Percentiles rank a stretch among this genome's conserved stretches.
Evolutionary conservation across 2,797 vertebrate genomes (phyloP).

Genomic region (Bradypodion pumilum): DNA sequence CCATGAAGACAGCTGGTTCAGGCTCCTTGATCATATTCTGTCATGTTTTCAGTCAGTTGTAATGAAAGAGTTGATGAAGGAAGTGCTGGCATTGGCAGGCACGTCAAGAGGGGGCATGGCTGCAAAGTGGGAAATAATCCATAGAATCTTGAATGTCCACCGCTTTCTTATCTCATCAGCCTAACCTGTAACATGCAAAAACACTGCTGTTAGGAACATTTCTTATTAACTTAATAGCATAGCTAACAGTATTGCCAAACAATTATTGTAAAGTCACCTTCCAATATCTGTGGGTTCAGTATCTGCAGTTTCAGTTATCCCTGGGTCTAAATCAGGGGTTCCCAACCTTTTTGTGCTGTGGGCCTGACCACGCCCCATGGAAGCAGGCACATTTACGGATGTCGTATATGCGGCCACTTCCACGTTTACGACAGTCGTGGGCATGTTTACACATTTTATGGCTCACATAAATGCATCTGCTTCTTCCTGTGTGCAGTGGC

Average conservation of each 20-base stretch:
- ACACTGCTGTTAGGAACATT: background rate
- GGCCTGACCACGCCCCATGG: too few relatives aligned
- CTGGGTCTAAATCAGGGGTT: too few relatives aligned
- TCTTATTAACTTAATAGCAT: background rate
- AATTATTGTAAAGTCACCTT: constrained; percentile 5
- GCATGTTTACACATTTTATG: too few relatives aligned
- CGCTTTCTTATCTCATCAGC: constrained; percentile 80
- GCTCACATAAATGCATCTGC: too few relatives aligned
- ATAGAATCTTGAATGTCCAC: constrained; percentile 75
- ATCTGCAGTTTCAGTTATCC: too few relatives aligned
- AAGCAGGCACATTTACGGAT: too few relatives aligned
- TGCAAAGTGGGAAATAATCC: constrained; percentile 73
- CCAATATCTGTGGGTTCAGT: too few relatives aligned
- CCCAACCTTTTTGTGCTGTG: too few relatives aligned
- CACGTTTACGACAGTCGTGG: too few relatives aligned
- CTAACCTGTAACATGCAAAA: constrained; percentile 76
- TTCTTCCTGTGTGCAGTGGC: too few relatives aligned
- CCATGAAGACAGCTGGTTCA: constrained; percentile 83
- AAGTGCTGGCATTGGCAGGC: constrained; percentile 79
- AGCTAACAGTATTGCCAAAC: background rate
- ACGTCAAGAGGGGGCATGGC: constrained; percentile 71
- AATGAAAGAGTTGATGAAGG: constrained; percentile 78
- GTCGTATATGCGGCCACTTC: too few relatives aligned
- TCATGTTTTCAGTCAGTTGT: constrained; percentile 74
- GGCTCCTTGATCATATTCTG: constrained; percentile 78